These are phyloP conservation scores for Aelia acuminata DNA, from an alignment of 2,888 invertebrate species.

Conservation along the genomic window DNA sequence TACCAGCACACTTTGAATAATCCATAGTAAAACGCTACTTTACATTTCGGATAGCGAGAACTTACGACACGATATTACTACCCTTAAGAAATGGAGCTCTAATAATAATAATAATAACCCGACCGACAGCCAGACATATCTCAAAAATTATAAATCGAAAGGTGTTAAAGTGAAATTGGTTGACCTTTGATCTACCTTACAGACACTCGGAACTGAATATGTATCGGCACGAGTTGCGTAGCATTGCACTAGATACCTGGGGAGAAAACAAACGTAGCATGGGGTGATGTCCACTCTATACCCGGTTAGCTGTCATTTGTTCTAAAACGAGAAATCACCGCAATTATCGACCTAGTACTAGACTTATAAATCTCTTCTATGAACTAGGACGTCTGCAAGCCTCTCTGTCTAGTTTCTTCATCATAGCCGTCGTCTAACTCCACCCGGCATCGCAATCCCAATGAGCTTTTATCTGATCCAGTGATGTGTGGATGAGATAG, in stretches of 20 bases:
- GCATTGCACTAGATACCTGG: neutral
- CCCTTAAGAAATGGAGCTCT: neutral
- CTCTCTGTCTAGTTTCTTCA: neutral
- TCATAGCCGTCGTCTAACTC: neutral
- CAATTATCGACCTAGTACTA: neutral
- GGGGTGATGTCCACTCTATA: neutral
- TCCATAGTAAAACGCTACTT: neutral
- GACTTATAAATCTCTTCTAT: neutral
- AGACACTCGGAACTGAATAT: neutral
- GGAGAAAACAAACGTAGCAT: neutral
- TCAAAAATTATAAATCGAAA: neutral
- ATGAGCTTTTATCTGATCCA: neutral
- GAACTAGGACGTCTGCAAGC: neutral
- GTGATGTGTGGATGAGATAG: neutral
- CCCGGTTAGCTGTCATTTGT: neutral
- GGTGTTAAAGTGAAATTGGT: conserved; percentile 3
- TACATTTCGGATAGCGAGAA: neutral
- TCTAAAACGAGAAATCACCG: neutral
- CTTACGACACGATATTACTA: neutral
- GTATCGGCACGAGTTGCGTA: conserved; percentile 29
- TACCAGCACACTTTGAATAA: neutral
- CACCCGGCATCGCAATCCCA: neutral
- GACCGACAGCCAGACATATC: neutral
- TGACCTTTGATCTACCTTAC: neutral
- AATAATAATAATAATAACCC: neutral